Evolutionary conservation across 2,113 vertebrate species (phyloP).

Genomic region (Apteryx mantelli): DNA sequence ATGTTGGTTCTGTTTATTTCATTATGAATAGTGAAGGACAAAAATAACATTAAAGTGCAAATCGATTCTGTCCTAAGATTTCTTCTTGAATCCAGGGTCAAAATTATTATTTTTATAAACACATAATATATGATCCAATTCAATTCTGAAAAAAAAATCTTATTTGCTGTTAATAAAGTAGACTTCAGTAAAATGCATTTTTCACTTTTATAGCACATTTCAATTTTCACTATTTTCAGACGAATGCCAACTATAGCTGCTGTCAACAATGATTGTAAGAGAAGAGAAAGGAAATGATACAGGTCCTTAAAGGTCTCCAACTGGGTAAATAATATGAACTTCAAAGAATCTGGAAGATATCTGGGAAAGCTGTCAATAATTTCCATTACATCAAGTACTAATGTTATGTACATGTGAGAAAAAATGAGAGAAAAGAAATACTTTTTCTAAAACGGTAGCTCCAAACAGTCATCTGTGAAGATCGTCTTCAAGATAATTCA

Average conservation of each 20-base stretch:
- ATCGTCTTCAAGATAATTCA: background rate
- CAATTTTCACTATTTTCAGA: background rate
- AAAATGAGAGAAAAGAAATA: background rate
- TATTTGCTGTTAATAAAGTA: background rate
- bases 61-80: background rate
- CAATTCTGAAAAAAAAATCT: background rate
- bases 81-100: background rate
- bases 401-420: background rate
- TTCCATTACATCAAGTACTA: background rate
- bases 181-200: rapidly evolving
- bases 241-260: background rate
- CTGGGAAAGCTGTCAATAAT: background rate
- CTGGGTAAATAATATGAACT: background rate
- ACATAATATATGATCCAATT: background rate
- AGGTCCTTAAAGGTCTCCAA: background rate
- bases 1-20: background rate
- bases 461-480: background rate
- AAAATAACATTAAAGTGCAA: background rate
- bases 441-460: background rate
- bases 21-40: background rate
- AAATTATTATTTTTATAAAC: background rate
- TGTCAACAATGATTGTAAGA: background rate
- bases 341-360: background rate
- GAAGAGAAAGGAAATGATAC: background rate
- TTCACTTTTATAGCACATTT: background rate